A percentile compares a stretch with the other conserved stretches of the same genome.
phyloP scores from a whole-genome alignment of 64 coral and sea anemone species.

The Porites australiensis region DNA sequence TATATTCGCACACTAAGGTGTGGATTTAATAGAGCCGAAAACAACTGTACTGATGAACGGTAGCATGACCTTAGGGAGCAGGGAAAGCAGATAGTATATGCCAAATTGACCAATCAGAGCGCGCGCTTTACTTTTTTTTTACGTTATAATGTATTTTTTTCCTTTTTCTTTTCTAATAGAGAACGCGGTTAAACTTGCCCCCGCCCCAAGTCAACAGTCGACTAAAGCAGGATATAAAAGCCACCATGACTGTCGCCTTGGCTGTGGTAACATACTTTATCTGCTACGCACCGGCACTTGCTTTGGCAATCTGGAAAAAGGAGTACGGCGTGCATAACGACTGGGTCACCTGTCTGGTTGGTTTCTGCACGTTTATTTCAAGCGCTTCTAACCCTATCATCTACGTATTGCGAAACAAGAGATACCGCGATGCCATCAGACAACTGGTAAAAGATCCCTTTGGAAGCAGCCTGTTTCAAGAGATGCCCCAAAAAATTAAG shows the following conservation, averaged over 20 bases:
- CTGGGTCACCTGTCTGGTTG: background rate
- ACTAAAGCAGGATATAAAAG: background rate
- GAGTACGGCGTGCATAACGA: background rate
- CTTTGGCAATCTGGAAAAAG: background rate
- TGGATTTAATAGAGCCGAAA: too few species aligned
- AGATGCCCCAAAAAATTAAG: background rate
- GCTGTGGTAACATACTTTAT: background rate
- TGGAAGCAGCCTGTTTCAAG: background rate
- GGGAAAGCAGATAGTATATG: too few species aligned
- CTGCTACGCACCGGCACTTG: background rate
- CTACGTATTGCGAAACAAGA: conserved; percentile 4
- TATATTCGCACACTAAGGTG: too few species aligned
- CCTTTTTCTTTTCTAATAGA: background rate
- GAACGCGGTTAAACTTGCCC: background rate
- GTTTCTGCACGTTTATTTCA: background rate
- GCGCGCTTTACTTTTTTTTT: too few species aligned
- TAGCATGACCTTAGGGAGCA: too few species aligned
- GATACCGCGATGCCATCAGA: background rate
- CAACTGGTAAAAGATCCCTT: background rate
- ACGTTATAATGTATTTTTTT: too few species aligned
- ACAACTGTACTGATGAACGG: too few species aligned
- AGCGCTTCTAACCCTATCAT: background rate
- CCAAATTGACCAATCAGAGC: too few species aligned
- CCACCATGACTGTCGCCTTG: background rate
- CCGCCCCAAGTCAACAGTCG: background rate